Evolutionary conservation across 2,888 invertebrate species (phyloP).

Genomic region (Xanthia togata): DNA sequence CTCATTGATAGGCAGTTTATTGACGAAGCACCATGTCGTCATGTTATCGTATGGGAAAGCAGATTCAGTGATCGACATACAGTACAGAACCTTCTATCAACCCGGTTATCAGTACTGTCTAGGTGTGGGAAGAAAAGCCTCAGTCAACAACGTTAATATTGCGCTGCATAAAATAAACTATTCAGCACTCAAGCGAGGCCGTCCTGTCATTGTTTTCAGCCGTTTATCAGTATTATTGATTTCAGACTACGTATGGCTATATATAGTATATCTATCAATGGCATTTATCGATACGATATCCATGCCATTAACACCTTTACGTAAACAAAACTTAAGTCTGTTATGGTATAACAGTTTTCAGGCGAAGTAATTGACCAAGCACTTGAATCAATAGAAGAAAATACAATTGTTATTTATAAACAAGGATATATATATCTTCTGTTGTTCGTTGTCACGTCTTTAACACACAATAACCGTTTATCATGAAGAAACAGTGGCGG

Average conservation of each 20-base stretch:
- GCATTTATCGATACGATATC: not conserved
- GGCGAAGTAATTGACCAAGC: not conserved
- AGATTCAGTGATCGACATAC: not conserved
- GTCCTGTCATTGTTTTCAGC: constrained; percentile 59
- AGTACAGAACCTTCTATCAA: not conserved
- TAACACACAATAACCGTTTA: not conserved
- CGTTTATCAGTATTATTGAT: constrained; percentile 71
- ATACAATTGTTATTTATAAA: constrained; percentile 9
- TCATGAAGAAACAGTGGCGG: not conserved
- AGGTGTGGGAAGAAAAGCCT: not conserved
- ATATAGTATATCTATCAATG: constrained; percentile 2
- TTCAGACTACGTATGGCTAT: constrained; percentile 53
- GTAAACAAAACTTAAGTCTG: not conserved
- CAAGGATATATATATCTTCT: not conserved
- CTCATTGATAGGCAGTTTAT: too few relatives aligned
- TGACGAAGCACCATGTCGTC: too few relatives aligned
- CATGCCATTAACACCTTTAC: constrained; percentile 27
- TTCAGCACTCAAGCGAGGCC: constrained; percentile 56
- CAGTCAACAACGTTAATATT: not conserved
- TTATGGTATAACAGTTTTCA: not conserved
- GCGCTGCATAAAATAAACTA: constrained; percentile 14
- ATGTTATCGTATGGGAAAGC: too few relatives aligned
- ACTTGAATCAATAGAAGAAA: not conserved
- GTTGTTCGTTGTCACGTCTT: constrained; percentile 2
- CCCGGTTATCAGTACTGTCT: not conserved